Conservation (phyloP, 2,113 vertebrate genomes). For the Thermophis baileyi region DNA sequence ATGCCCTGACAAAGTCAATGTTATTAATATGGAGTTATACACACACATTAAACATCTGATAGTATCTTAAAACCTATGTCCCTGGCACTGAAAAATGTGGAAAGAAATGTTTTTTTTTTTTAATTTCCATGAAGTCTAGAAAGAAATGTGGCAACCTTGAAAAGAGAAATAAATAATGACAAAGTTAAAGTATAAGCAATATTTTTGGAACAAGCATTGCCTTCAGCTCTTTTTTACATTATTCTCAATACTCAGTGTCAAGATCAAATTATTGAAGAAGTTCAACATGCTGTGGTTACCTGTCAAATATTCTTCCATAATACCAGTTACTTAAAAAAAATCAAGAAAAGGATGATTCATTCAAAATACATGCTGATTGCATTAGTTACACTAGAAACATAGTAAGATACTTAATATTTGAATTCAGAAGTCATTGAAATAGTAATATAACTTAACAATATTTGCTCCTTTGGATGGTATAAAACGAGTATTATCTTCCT, state of each 20-base stretch:
- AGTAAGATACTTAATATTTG: neutral
- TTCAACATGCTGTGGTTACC: neutral
- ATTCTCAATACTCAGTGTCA: neutral
- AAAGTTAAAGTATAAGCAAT: neutral
- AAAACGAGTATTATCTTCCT: neutral
- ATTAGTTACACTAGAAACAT: neutral
- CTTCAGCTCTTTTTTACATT: neutral
- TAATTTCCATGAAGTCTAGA: neutral
- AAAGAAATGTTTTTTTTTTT: neutral
- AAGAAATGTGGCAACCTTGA: neutral
- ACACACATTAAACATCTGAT: neutral
- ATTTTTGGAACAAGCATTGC: neutral
- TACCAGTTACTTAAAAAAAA: neutral
- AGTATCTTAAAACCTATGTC: neutral
- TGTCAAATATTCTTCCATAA: neutral
- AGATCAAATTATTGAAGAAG: neutral
- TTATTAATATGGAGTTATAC: neutral
- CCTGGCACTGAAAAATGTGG: neutral
- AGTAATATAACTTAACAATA: neutral
- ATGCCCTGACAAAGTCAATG: neutral
- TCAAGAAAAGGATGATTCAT: neutral
- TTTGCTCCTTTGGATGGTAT: neutral
- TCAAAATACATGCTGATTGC: neutral
- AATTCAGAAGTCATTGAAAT: neutral
- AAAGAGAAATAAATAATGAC: neutral